phyloP scores from a whole-genome alignment of 1,140 invertebrate species.

The Cardiocondyla obscurior region DNA sequence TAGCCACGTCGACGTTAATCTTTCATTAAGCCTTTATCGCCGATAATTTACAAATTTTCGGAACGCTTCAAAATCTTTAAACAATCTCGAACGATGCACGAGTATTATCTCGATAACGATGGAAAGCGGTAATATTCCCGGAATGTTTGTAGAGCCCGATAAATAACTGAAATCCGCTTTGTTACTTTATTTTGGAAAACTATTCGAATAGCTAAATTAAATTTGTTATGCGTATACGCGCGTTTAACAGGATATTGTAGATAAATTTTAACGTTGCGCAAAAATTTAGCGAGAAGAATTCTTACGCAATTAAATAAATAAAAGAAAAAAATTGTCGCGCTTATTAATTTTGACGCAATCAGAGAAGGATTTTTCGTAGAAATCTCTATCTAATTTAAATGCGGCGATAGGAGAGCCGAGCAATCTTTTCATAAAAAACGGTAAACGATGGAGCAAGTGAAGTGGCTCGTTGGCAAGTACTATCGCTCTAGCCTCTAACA shows the following conservation, averaged over 20 bases:
- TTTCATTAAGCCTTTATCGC: background rate
- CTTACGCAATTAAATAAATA: background rate
- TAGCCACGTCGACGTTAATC: background rate
- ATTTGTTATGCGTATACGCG: background rate
- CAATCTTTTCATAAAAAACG: background rate
- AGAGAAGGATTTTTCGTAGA: background rate
- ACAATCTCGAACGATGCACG: background rate
- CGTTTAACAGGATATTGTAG: background rate
- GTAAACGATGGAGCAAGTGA: background rate
- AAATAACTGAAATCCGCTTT: background rate
- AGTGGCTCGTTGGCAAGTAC: background rate
- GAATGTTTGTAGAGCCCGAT: background rate
- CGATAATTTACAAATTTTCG: background rate
- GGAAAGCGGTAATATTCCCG: background rate
- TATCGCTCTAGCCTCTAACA: conserved; percentile 13
- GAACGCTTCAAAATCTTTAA: no score
- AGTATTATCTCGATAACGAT: background rate
- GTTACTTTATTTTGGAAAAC: background rate
- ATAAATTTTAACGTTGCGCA: no score
- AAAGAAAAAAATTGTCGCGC: background rate
- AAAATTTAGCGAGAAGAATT: background rate
- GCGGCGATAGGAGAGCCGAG: background rate
- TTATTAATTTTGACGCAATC: background rate
- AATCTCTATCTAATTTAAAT: background rate
- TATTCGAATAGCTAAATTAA: background rate